Conservation (phyloP, 2,888 invertebrate genomes). For the Rotaria magnacalcarata region DNA sequence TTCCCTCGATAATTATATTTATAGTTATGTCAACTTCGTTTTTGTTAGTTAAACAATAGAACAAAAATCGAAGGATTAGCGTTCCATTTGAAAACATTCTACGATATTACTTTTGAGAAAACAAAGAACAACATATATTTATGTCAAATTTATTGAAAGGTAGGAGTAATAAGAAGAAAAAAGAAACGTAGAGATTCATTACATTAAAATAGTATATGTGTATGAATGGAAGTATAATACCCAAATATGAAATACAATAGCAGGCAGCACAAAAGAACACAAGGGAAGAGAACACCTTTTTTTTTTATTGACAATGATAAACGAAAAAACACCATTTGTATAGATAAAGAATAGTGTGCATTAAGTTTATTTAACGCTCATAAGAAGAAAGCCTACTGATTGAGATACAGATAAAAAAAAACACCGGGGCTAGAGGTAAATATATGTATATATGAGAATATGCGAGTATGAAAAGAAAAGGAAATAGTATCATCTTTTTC, state of each 20-base stretch:
- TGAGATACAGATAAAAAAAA: neutral
- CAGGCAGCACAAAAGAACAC: neutral
- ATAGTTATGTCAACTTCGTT: too few species aligned
- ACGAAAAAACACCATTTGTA: neutral
- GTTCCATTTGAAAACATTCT: too few species aligned
- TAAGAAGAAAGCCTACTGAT: neutral
- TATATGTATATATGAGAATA: neutral
- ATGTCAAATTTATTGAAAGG: neutral
- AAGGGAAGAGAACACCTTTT: neutral
- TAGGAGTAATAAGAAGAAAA: neutral
- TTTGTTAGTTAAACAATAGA: too few species aligned
- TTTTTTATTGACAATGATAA: neutral
- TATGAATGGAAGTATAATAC: neutral
- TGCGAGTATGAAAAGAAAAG: neutral
- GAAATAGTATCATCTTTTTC: neutral
- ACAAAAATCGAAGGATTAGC: too few species aligned
- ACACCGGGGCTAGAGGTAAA: neutral
- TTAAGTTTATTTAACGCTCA: neutral
- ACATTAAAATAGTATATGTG: neutral
- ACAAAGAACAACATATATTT: neutral
- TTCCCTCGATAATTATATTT: too few species aligned
- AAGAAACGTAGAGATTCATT: neutral
- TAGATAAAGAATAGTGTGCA: conserved; percentile 23
- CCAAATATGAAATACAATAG: neutral
- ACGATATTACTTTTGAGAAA: too few species aligned